Evolutionary conservation across 2,888 invertebrate genomes (phyloP), one percentile per base, ranked within the genome.

Genomic region (Drosophila crucigera): DNA sequence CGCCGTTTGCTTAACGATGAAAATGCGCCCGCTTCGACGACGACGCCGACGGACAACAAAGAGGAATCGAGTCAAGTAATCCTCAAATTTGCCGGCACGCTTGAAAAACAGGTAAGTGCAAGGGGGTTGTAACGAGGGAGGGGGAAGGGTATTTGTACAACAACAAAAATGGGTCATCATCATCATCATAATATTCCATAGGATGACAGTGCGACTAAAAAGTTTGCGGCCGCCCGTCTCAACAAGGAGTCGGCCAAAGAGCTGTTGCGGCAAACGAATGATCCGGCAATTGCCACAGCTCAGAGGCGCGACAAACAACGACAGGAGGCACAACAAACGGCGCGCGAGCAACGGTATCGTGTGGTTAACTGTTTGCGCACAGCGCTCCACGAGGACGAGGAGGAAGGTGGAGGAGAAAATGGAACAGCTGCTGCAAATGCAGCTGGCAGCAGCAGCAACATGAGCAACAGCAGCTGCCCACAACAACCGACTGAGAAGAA

Each of bases 41-140:
- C 71, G 28, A 30, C 52, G 28, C 30, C 53, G 11, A 47, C 77
- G 6, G 74, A 71, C 55, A 79, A 80, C 64, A 80, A 83, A 61
- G 84, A 80, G 22, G 94, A 94, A 68, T 93, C 94, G 77, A 93
- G 94, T 10, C 95, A 95, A 0, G 95, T 96, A 2, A 94, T 96
- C n/a, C 94, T 96, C 16, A 96, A 96, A 86, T 96, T 97, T 85
- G 95, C 96, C 52, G 96, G 96, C 69, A 97, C 97, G 30, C 94
- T 96, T n/a, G 94, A 95, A 67, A 94, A 94, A 89, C 95, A 95
- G 94, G 96, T 96, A 94, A 82, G 71, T 7, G 19, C 2, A 30
- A n/a, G 0, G 3, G 16, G 11, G 16, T 7, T 25, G 25, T 4
- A 9, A 1, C 4, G 47, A 16, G 22, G 10, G 4, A 25, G 25